A percentile compares a stretch with the other conserved stretches of the same genome.
Evolutionary conservation across 2,113 vertebrate genomes (phyloP).

Genomic region (Rhea americana): DNA sequence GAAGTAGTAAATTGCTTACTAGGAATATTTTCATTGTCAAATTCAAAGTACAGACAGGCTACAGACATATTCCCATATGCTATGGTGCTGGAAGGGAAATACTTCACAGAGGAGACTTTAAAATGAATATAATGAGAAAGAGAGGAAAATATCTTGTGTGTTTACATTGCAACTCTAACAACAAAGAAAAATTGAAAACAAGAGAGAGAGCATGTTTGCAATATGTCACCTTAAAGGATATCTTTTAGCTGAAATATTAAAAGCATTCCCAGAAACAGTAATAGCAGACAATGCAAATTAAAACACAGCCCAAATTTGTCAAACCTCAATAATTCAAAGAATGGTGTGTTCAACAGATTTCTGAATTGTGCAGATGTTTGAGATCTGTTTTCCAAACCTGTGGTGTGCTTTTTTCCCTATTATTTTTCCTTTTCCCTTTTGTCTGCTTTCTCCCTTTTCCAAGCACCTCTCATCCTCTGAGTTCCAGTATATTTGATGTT

Average conservation of each 20-base stretch:
- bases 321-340: constrained; percentile 33
- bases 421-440: not conserved
- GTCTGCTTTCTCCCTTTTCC: not conserved
- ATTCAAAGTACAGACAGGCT: not conserved
- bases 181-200: constrained; percentile 67
- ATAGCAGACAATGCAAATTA: constrained; percentile 33
- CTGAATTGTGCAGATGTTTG: constrained; percentile 22
- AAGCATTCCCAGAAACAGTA: constrained; percentile 15
- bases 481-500: not conserved
- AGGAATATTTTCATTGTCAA: not conserved
- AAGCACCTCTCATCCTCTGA: not conserved
- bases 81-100: not conserved
- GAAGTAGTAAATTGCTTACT: not conserved
- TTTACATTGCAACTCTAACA: constrained; percentile 47
- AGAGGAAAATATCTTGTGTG: not conserved
- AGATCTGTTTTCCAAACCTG: constrained; percentile 44
- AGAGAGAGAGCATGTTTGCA: constrained; percentile 53
- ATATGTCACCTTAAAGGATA: constrained; percentile 27
- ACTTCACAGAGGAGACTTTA: constrained; percentile 2
- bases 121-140: constrained; percentile 10
- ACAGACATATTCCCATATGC: not conserved
- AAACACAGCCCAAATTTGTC: constrained; percentile 60
- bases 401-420: not conserved
- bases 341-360: not conserved
- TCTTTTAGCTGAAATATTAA: constrained; percentile 11